Percentiles rank a stretch among this genome's conserved stretches.
Conservation (phyloP, 2,113 vertebrate species). For the Rattus rattus region DNA sequence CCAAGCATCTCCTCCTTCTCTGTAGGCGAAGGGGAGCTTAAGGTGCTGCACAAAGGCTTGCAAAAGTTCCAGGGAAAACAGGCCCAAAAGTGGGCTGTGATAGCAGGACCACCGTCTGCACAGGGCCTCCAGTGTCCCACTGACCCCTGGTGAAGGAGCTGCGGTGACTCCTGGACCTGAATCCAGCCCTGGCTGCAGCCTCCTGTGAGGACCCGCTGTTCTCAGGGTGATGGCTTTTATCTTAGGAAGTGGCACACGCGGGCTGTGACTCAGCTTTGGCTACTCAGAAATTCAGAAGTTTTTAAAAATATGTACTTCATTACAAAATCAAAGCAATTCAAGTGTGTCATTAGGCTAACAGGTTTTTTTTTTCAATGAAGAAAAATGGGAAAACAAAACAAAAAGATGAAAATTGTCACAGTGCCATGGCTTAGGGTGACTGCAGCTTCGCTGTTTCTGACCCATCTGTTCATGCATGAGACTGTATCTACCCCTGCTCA, state of each 20-base stretch:
- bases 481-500: neutral
- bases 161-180: neutral
- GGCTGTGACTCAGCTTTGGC: neutral
- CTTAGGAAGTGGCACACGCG: neutral
- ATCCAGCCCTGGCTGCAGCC: neutral
- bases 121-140: neutral
- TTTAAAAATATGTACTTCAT: neutral
- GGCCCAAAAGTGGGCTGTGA: fast-evolving
- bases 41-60: neutral
- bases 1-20: neutral
- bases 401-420: neutral
- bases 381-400: constrained; percentile 8
- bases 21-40: neutral
- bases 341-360: neutral
- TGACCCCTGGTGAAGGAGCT: neutral
- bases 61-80: neutral
- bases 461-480: fast-evolving
- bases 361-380: neutral
- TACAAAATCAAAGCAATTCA: neutral
- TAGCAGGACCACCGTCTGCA: neutral
- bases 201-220: fast-evolving
- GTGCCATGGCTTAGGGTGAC: neutral
- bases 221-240: neutral
- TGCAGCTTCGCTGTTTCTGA: neutral
- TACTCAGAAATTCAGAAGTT: neutral